Evolutionary conservation across 2,113 vertebrate genomes (phyloP), one percentile per base, ranked within the genome.

Genomic region (Campylorhamphus procurvoides): DNA sequence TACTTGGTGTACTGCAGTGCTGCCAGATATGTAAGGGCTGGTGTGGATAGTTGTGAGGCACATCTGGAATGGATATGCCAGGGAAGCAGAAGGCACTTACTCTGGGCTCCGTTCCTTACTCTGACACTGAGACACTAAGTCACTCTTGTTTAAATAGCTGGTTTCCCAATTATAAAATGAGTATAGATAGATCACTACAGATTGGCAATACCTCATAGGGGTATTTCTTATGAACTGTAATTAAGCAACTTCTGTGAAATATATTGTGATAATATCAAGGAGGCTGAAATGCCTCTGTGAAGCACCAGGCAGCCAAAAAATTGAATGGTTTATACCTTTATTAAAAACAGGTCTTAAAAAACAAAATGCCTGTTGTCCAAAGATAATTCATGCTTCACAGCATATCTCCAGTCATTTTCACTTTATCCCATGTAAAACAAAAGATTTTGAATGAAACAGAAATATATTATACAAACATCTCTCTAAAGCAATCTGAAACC

Each of bases 401-500:
- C n/a, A 20, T 24, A 64, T 84, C 79, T 90, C 17, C 69, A 78
- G 56, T 86, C 55, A 90, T 89, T 95, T 95, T 89, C 82, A 84
- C 72, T 93, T 96, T 94, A 56, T 86, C 40, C 35, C 73, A 18
- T 69, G 64, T 93, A 80, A 96, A 94, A 66, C 46, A 86, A 79
- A 71, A 71, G 31, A 92, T 80, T 96, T 74, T 93, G 50, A 96
- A 89, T 85, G 79, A 58, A 94, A 85, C 76, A 82, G 55, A 97
- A 93, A 88, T 84, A 29, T 68, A 77, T 67, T 77, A 87, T 67
- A 87, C 31, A 92, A 52, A 76, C 18, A 39, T 78, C 5, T 4
- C 68, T 95, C 87, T 69, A 88, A 97, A 96, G 69, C 79, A 97
- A 85, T 96, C n/a, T 35, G 75, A 97, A 96, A 96, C 31, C 40